A percentile compares a stretch with the other conserved stretches of the same genome.
Evolutionary conservation across 2,888 invertebrate species (phyloP).

Genomic region (Aleiodes alternator): DNA sequence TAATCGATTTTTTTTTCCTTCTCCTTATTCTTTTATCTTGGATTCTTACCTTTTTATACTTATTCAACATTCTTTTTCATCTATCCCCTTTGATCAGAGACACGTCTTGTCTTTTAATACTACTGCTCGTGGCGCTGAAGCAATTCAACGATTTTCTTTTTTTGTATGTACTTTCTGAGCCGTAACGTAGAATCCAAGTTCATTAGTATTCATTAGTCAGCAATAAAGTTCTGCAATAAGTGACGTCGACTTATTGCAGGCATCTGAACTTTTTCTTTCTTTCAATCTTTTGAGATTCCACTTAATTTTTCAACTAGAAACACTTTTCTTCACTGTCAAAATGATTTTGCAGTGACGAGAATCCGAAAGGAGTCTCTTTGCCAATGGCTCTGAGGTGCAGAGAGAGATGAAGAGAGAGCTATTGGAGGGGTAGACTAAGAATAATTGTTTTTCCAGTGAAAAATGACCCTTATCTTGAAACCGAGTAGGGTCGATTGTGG

Average conservation of each 20-base stretch:
- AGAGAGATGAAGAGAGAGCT: neutral
- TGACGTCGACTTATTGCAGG: constrained; percentile 27
- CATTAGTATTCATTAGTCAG: constrained; percentile 40
- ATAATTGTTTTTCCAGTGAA: constrained; percentile 54
- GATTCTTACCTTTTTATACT: constrained; percentile 5
- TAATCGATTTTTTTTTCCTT: constrained; percentile 21
- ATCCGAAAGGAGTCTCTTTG: neutral
- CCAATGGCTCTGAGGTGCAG: neutral
- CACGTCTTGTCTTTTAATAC: constrained; percentile 35
- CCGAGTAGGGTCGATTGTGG: constrained; percentile 21
- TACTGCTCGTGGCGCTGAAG: constrained; percentile 15
- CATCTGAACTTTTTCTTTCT: neutral
- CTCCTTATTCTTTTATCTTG: neutral
- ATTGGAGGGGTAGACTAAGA: constrained; percentile 42
- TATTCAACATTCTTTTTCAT: constrained; percentile 24
- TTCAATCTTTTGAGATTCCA: neutral
- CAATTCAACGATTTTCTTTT: constrained; percentile 15
- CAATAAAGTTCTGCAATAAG: constrained; percentile 35
- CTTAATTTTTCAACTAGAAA: neutral
- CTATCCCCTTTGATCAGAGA: constrained; percentile 27
- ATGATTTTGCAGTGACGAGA: constrained; percentile 13
- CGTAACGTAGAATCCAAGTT: constrained; percentile 14
- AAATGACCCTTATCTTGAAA: constrained; percentile 51
- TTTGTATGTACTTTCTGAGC: constrained; percentile 7
- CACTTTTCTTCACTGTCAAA: neutral